A percentile compares a stretch with the other conserved stretches of the same genome.
Evolutionary conservation across 2,888 invertebrate species (phyloP).

Genomic region (Aspidiotus rigidus): DNA sequence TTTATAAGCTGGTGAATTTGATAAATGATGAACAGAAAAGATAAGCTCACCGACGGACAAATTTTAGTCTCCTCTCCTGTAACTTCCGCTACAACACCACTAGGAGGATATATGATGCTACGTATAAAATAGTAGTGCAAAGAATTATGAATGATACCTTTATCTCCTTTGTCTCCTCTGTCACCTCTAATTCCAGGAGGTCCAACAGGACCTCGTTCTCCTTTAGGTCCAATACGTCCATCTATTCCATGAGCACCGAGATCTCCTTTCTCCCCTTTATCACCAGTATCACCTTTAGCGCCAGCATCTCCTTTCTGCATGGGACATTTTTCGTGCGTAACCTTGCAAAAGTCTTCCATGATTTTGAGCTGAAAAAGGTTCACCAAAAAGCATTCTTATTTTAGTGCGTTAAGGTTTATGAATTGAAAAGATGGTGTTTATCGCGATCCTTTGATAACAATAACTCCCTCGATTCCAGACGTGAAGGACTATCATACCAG

Average conservation of each 20-base stretch:
- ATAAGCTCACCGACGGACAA: no score
- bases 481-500: background rate
- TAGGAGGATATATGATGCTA: no score
- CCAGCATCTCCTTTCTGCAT: slow-evolving; percentile 44
- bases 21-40: no score
- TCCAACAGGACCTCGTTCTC: slow-evolving; percentile 50
- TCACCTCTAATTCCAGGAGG: slow-evolving; percentile 63
- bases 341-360: slow-evolving; percentile 73
- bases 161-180: slow-evolving; percentile 45
- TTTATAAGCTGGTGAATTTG: no score
- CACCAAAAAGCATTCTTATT: no score
- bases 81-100: background rate
- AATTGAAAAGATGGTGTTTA: no score
- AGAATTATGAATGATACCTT: background rate
- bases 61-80: no score
- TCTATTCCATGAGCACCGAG: slow-evolving; percentile 40
- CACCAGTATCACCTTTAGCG: slow-evolving; percentile 52
- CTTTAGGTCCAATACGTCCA: slow-evolving; percentile 44
- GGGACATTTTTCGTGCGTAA: slow-evolving; percentile 72
- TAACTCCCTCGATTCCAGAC: no score
- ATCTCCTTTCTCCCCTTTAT: slow-evolving; percentile 43
- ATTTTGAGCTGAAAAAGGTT: slow-evolving; percentile 56
- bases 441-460: no score
- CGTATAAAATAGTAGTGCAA: background rate
- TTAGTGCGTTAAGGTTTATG: no score